Base-by-base conservation (phyloP, 2,888 invertebrate genomes). In the Drosophila affinis region DNA sequence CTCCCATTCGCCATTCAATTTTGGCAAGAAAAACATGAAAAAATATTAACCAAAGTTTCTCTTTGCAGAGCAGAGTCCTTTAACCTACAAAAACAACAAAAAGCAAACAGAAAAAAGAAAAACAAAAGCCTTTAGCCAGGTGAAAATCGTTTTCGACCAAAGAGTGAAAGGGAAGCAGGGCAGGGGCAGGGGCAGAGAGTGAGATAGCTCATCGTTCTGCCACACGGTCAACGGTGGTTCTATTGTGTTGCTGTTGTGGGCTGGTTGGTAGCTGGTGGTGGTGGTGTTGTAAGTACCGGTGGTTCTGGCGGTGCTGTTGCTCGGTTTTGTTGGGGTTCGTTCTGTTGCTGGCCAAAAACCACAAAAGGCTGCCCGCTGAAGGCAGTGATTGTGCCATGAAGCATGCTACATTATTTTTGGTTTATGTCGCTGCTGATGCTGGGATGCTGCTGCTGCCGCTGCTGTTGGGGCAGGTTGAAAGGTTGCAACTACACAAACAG, bases 341-440 rank as follows among this genome's bases (percentile, higher is more conserved):
- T 59, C 56, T 47, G 64, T 32, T 49, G 65, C 29, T 58, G 47
- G 39, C 48, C 61, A 53, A 54, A 52, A 55, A 55, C 52, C 62
- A 62, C 62, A 27, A 52, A 51, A 39, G 54, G 56, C 24, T 24
- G 24, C 4, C 34, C 4, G 39, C 39, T 39, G 21, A 24, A 48
- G 21, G 32, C 56, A 32, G 21, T 24, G 45, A 46, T 12, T 46
- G 52, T 45, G 60, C 83, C 80, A 77, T 80, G 81, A 76, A 84
- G 76, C 84, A 71, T 82, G 75, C 69, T 60, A 70, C 75, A 83
- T 83, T 80, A 77, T 80, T 80, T 55, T 77, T 80, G 75, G 74
- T 76, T 48, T 48, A 39, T 39, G 39, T 39, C 14, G 39, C 39
- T 39, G 39, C 39, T 39, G 14, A 34, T 12, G 34, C 12, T 12